phyloP scores from a whole-genome alignment of 2,797 vertebrate genomes.

The Pyrocephalus nanus region DNA sequence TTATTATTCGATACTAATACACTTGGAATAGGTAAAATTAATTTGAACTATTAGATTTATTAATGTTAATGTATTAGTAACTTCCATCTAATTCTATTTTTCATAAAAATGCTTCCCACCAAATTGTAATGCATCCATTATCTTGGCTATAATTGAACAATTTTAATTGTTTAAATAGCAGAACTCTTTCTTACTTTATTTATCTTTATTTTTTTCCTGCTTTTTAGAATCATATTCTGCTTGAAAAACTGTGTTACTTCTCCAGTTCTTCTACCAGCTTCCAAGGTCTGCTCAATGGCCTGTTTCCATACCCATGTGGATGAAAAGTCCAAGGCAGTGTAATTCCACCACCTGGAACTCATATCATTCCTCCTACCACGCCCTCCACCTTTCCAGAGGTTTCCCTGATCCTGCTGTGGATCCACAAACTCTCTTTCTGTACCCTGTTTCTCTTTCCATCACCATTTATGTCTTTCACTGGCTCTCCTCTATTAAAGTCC shows the following conservation, averaged over 20 bases:
- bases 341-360: not conserved
- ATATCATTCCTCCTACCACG: not conserved
- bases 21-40: not conserved
- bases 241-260: not conserved
- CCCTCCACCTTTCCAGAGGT: not conserved
- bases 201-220: not conserved
- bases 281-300: not conserved
- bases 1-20: not conserved
- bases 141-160: not conserved
- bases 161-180: not conserved
- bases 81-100: not conserved
- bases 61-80: not conserved
- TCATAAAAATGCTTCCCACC: not conserved
- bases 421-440: not conserved
- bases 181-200: not conserved
- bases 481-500: not conserved
- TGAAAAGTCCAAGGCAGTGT: not conserved
- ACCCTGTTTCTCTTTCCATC: not conserved
- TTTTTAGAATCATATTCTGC: not conserved
- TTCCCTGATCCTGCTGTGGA: not conserved
- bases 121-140: not conserved
- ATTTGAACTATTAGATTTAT: not conserved
- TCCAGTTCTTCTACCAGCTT: not conserved
- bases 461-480: not conserved
- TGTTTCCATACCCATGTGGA: not conserved